Evolutionary conservation across 2,113 vertebrate genomes (phyloP).

Genomic region (Rhea pennata): DNA sequence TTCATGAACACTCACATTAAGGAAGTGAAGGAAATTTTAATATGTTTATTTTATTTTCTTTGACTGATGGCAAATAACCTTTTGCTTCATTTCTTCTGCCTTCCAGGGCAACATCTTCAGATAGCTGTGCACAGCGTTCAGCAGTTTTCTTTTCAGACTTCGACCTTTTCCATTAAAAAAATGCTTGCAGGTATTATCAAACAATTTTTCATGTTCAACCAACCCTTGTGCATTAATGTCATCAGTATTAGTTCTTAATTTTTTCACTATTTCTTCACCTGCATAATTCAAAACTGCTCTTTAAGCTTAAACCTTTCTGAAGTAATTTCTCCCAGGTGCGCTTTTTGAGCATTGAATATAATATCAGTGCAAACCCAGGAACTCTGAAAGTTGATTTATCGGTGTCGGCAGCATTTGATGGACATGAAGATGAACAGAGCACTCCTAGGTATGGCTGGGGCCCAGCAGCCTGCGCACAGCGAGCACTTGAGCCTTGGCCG

Average conservation of each 20-base stretch:
- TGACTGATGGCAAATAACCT: background rate
- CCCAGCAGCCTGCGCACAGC: background rate
- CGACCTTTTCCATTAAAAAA: background rate
- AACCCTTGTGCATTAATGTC: background rate
- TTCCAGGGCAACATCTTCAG: background rate
- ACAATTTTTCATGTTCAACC: background rate
- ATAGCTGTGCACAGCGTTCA: background rate
- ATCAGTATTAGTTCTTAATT: background rate
- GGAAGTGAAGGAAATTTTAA: background rate
- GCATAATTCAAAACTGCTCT: background rate
- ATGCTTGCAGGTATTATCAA: background rate
- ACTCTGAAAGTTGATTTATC: background rate
- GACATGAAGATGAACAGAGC: background rate
- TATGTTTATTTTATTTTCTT: background rate
- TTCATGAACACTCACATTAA: background rate
- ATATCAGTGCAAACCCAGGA: background rate
- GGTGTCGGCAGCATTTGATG: background rate
- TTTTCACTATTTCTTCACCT: background rate
- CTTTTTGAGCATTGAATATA: background rate
- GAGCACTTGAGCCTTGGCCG: too few species aligned
- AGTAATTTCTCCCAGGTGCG: background rate
- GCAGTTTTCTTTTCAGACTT: background rate
- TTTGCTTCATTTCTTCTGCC: background rate
- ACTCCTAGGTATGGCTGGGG: rapidly evolving
- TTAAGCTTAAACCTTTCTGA: background rate